Evolutionary conservation across 2,113 vertebrate species (phyloP).

Genomic region (Pholis gunnellus): DNA sequence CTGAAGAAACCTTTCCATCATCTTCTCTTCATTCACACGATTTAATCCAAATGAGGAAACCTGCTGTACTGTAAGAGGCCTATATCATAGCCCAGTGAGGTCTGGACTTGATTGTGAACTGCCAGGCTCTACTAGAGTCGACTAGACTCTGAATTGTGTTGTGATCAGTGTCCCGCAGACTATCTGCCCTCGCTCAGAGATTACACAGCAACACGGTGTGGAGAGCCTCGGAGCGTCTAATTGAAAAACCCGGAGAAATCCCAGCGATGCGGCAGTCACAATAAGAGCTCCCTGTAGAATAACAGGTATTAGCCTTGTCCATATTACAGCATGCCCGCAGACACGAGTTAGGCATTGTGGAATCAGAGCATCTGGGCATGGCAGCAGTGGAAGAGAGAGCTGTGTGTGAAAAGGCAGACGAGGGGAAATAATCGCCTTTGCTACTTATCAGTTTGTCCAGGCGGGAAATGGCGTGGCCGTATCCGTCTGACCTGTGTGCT

Average conservation of each 20-base stretch:
- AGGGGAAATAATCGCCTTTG: slow-evolving; percentile 71
- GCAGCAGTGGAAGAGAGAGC: slow-evolving; percentile 60
- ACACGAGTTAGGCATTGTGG: slow-evolving; percentile 55
- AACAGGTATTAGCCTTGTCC: slow-evolving; percentile 74
- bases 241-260: slow-evolving; percentile 81
- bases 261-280: slow-evolving; percentile 50
- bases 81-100: background rate
- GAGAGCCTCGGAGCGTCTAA: slow-evolving; percentile 78
- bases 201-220: slow-evolving; percentile 65
- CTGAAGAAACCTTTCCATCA: background rate
- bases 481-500: slow-evolving; percentile 52
- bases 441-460: slow-evolving; percentile 73
- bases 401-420: slow-evolving; percentile 54
- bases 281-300: slow-evolving; percentile 70
- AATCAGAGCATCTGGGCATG: slow-evolving; percentile 66
- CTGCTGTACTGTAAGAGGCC: slow-evolving; percentile 15
- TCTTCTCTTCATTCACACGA: background rate
- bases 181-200: slow-evolving; percentile 70
- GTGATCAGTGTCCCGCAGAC: slow-evolving; percentile 54
- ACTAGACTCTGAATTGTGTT: slow-evolving; percentile 52
- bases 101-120: slow-evolving; percentile 32
- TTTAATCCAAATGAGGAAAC: background rate
- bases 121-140: slow-evolving; percentile 23
- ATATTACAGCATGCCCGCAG: slow-evolving; percentile 69
- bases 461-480: slow-evolving; percentile 57